phyloP scores from a whole-genome alignment of 2,113 vertebrate genomes.

The Malurus melanocephalus region DNA sequence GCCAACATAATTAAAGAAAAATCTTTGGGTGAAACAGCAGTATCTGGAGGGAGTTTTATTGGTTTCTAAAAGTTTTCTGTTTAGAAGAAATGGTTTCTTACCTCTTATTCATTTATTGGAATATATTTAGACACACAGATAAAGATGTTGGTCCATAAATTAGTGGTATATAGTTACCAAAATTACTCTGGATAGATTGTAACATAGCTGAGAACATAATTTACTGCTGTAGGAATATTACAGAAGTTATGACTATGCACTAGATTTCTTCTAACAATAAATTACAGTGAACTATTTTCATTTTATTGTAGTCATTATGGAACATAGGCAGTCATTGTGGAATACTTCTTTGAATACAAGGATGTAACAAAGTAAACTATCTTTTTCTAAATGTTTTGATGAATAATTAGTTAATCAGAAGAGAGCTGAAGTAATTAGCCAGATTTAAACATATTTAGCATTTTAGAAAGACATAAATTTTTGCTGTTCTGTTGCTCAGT shows the following conservation, averaged over 20 bases:
- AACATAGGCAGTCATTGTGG: not conserved
- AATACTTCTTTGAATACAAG: not conserved
- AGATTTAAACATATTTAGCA: not conserved
- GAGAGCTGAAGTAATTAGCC: not conserved
- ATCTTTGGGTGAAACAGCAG: not conserved
- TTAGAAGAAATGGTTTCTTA: not conserved
- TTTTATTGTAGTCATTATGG: not conserved
- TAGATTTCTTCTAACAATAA: not conserved
- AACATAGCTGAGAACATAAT: not conserved
- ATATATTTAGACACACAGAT: not conserved
- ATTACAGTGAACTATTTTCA: not conserved
- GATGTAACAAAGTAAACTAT: not conserved
- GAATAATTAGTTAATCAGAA: not conserved
- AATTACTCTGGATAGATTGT: not conserved
- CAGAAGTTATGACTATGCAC: not conserved
- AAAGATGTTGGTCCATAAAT: not conserved
- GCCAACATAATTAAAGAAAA: not conserved
- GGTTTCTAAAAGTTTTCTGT: not conserved
- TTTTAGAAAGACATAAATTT: not conserved
- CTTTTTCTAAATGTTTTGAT: not conserved
- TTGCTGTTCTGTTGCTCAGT: not conserved
- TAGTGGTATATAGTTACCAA: not conserved
- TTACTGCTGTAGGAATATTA: not conserved
- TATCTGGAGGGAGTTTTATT: not conserved
- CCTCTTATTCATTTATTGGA: not conserved